These are phyloP conservation scores for Gymnarchus niloticus DNA, from an alignment of 2,113 vertebrate genomes.

Conservation along the genomic window DNA sequence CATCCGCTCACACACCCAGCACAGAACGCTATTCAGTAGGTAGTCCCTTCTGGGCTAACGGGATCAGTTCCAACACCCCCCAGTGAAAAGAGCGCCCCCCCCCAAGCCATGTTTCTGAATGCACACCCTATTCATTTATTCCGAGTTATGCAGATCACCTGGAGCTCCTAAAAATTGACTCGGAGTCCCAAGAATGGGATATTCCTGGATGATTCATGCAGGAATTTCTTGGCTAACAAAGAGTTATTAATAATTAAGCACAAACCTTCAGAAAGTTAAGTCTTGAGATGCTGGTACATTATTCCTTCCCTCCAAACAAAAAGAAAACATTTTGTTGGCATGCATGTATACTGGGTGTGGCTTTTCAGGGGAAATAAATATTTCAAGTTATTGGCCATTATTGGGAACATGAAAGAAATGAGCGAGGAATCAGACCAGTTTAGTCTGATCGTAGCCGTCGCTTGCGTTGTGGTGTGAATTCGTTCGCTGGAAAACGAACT, in stretches of 20 bases:
- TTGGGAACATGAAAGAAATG: not conserved
- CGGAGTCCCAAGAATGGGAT: constrained; percentile 27
- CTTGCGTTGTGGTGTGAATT: not conserved
- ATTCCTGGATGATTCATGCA: constrained; percentile 41
- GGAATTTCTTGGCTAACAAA: constrained; percentile 2
- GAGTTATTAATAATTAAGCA: not conserved
- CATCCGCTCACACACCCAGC: not conserved
- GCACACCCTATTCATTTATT: constrained; percentile 20
- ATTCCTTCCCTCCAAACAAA: not conserved
- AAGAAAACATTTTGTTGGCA: constrained; percentile 32
- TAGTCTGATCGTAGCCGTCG: not conserved
- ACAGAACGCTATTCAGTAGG: not conserved
- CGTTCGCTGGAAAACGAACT: not conserved
- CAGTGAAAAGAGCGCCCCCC: not conserved
- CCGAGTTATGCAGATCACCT: constrained; percentile 42
- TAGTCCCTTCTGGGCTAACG: not conserved
- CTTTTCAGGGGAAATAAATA: not conserved
- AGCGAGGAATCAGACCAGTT: too few relatives aligned
- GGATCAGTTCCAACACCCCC: not conserved
- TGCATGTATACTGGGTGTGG: not conserved
- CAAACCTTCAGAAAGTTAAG: not conserved
- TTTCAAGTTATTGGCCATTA: not conserved
- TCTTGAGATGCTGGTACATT: not conserved
- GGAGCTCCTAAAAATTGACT: constrained; percentile 36
- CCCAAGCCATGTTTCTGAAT: not conserved